phyloP scores from a whole-genome alignment of 2,113 vertebrate species.

The Silurus asotus region DNA sequence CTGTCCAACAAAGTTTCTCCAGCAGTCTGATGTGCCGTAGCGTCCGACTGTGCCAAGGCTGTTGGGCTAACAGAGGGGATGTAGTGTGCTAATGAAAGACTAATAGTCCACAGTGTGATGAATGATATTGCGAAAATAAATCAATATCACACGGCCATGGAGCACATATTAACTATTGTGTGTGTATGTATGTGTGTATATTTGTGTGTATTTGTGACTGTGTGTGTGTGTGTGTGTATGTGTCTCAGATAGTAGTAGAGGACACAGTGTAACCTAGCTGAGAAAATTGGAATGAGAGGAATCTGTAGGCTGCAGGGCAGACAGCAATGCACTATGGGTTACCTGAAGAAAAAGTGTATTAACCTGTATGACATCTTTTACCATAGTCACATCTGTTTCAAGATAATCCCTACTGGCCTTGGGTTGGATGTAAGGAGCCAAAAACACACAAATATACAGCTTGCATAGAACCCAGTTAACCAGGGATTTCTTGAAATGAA shows the following conservation, averaged over 20 bases:
- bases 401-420: conserved; percentile 18
- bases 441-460: conserved; percentile 8
- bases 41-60: conserved; percentile 8
- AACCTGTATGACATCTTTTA: conserved; percentile 37
- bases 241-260: conserved; percentile 11
- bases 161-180: conserved; percentile 30
- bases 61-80: conserved; percentile 31
- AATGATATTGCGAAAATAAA: conserved; percentile 41
- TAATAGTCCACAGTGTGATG: conserved; percentile 41
- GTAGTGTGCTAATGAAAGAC: conserved; percentile 48
- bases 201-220: background rate
- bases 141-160: conserved; percentile 41
- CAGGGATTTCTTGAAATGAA: background rate
- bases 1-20: conserved; percentile 41
- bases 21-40: conserved; percentile 12
- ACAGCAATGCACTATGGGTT: conserved; percentile 6
- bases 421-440: background rate
- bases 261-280: conserved; percentile 14
- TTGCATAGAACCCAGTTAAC: background rate
- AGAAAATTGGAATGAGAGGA: conserved; percentile 23
- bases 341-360: conserved; percentile 35
- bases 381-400: conserved; percentile 18
- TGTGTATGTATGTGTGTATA: conserved; percentile 7
- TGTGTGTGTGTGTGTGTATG: background rate
- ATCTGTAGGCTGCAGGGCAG: conserved; percentile 22